Percentiles rank a stretch among this genome's conserved stretches.
Conservation (phyloP, 2,797 vertebrate genomes). For the Champsocephalus gunnari region DNA sequence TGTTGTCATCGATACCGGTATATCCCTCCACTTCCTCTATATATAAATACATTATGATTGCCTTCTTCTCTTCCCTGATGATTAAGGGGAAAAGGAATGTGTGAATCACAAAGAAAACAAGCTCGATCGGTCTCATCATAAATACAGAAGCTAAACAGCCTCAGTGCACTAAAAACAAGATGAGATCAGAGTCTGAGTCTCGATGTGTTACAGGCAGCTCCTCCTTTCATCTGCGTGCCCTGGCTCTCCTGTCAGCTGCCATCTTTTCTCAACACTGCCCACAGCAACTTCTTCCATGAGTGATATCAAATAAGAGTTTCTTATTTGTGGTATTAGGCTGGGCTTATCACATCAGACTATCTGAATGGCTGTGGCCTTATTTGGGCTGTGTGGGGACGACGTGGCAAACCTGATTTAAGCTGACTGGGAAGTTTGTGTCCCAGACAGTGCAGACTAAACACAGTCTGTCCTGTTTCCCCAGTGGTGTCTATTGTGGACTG, state of each 20-base stretch:
- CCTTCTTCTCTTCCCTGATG: not conserved
- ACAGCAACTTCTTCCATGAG: constrained; percentile 30
- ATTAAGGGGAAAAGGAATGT: not conserved
- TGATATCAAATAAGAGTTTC: constrained; percentile 21
- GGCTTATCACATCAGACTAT: constrained; percentile 34
- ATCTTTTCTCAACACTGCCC: constrained; percentile 6
- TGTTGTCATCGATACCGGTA: no score
- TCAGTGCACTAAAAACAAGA: constrained; percentile 22
- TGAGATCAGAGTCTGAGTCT: constrained; percentile 36
- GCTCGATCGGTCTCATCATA: constrained; percentile 5
- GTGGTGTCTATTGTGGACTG: constrained; percentile 41
- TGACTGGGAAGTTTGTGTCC: constrained; percentile 55
- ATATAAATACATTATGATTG: not conserved
- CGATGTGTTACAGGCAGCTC: not conserved
- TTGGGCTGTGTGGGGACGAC: constrained; percentile 31
- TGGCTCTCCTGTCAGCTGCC: constrained; percentile 6
- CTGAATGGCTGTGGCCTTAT: constrained; percentile 45
- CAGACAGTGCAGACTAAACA: constrained; percentile 53
- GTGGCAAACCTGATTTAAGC: constrained; percentile 53
- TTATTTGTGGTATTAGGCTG: constrained; percentile 35
- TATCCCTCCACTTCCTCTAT: not conserved
- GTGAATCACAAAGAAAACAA: not conserved
- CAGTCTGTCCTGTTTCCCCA: constrained; percentile 42
- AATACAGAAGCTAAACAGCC: constrained; percentile 19
- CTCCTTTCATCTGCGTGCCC: constrained; percentile 22